Percentiles rank a stretch among this genome's conserved stretches.
Evolutionary conservation across 1,140 invertebrate genomes (phyloP).

Genomic region (Camponotus vicinus): DNA sequence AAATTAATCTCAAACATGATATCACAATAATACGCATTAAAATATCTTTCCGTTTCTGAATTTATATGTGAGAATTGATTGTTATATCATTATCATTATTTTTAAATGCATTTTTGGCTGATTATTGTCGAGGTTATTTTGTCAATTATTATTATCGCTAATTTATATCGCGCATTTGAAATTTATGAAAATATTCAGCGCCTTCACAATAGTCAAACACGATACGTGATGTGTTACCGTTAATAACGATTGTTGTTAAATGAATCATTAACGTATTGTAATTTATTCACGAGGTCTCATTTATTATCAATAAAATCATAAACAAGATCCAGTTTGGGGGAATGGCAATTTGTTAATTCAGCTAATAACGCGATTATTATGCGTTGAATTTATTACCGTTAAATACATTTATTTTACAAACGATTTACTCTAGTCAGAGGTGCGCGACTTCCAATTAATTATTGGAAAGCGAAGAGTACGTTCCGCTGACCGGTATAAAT

Average conservation of each 20-base stretch:
- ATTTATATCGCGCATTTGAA: conserved; percentile 28
- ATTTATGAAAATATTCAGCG: conserved; percentile 49
- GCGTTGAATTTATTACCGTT: conserved; percentile 45
- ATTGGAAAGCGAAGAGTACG: conserved; percentile 37
- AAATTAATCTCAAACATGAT: not conserved
- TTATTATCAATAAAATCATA: conserved; percentile 56
- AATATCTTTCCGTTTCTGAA: not conserved
- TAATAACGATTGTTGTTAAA: conserved; percentile 55
- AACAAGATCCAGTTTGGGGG: conserved; percentile 40
- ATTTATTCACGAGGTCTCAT: conserved; percentile 52
- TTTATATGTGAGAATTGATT: not conserved
- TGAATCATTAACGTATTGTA: conserved; percentile 55
- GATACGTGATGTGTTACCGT: conserved; percentile 2
- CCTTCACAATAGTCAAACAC: conserved; percentile 47
- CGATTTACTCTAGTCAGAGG: conserved; percentile 37
- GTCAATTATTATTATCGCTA: conserved; percentile 32
- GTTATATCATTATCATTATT: conserved; percentile 10
- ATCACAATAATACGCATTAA: conserved; percentile 3
- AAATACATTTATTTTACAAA: conserved; percentile 57
- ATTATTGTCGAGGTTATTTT: conserved; percentile 18
- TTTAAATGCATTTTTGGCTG: not conserved
- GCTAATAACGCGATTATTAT: conserved; percentile 43
- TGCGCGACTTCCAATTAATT: conserved; percentile 52
- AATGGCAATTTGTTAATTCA: conserved; percentile 45
- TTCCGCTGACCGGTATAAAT: conserved; percentile 31